These are phyloP conservation scores for Montipora sp. DNA, from an alignment of 64 coral and sea anemone genomes.

Conservation along the genomic window DNA sequence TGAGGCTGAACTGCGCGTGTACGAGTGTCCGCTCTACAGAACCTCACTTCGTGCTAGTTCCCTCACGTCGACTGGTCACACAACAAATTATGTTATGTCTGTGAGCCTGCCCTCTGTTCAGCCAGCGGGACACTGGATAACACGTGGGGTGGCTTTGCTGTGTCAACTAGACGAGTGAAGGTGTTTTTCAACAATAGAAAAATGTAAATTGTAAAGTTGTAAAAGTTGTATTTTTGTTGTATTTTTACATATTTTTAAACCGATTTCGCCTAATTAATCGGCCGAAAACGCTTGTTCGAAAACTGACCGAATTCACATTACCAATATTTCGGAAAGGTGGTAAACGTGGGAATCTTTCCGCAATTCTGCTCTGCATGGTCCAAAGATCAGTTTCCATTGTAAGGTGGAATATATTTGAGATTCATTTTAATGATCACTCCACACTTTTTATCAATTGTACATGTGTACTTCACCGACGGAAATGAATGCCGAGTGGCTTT, in stretches of 20 bases:
- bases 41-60: slow-evolving; percentile 91
- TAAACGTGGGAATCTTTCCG: no score
- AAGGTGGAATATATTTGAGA: no score
- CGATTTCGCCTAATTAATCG: no score
- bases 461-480: no score
- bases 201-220: background rate
- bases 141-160: slow-evolving; percentile 91
- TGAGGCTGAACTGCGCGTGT: slow-evolving; percentile 60
- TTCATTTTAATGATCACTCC: background rate
- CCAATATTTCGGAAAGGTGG: no score
- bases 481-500: no score
- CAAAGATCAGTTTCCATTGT: no score
- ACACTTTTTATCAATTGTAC: background rate
- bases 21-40: slow-evolving; percentile 92
- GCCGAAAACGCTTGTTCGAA: no score
- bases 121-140: slow-evolving; percentile 88
- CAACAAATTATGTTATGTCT: slow-evolving; percentile 87
- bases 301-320: no score
- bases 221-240: background rate
- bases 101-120: slow-evolving; percentile 78
- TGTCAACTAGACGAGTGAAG: slow-evolving; percentile 88
- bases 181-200: background rate
- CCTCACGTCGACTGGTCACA: slow-evolving; percentile 81
- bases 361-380: no score
- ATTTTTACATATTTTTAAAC: background rate